phyloP scores from a whole-genome alignment of 2,797 vertebrate genomes.

The Anguilla megastoma region DNA sequence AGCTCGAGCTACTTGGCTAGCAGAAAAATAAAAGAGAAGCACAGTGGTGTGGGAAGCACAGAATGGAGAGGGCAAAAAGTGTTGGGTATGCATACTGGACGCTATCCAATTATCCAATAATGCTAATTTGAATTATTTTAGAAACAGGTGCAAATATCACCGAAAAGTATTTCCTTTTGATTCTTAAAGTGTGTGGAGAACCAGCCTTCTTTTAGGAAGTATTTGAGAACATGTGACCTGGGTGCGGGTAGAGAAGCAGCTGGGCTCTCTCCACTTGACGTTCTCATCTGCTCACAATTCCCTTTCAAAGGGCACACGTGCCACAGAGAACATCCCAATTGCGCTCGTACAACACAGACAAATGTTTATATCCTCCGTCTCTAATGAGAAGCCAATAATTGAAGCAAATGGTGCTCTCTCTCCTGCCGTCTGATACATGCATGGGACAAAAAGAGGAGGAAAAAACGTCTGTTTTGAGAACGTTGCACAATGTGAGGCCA shows the following conservation, averaged over 20 bases:
- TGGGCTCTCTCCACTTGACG: constrained; percentile 67
- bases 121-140: constrained; percentile 69
- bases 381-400: constrained; percentile 77
- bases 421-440: constrained; percentile 27
- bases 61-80: constrained; percentile 51
- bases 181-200: background rate
- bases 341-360: constrained; percentile 69
- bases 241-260: constrained; percentile 56
- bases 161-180: background rate
- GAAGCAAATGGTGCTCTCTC: constrained; percentile 59
- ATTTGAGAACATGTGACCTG: constrained; percentile 54
- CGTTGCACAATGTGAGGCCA: constrained; percentile 50
- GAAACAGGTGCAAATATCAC: constrained; percentile 51
- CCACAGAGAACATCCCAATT: constrained; percentile 68
- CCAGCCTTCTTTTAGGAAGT: background rate
- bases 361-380: constrained; percentile 73
- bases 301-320: constrained; percentile 71
- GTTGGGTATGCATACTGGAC: constrained; percentile 55
- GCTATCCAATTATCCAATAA: constrained; percentile 61
- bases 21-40: background rate
- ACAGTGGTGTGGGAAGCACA: constrained; percentile 35
- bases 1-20: background rate
- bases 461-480: constrained; percentile 53
- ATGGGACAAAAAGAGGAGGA: constrained; percentile 53
- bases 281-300: constrained; percentile 74